Conservation (phyloP, 1,140 invertebrate genomes). For the Pseudomyrmex flavicornis region DNA sequence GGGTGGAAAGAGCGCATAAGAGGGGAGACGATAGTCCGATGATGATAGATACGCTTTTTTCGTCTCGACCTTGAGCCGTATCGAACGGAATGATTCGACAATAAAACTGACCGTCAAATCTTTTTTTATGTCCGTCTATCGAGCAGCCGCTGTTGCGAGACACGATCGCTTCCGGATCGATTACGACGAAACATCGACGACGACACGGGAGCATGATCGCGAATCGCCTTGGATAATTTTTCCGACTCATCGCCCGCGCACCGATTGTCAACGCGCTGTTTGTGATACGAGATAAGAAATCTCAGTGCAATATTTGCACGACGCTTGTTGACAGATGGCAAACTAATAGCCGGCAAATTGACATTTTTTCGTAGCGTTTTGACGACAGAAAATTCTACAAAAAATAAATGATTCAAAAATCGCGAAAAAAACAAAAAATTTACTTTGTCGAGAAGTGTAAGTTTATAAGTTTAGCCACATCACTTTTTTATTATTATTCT, state of each 20-base stretch:
- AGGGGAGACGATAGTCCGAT: conserved; percentile 60
- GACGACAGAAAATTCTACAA: conserved; percentile 31
- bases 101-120: conserved; percentile 36
- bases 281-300: conserved; percentile 71
- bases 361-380: conserved; percentile 19
- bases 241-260: conserved; percentile 59
- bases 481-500: too few relatives aligned
- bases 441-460: not conserved
- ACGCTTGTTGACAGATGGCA: conserved; percentile 64
- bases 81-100: conserved; percentile 50
- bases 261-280: conserved; percentile 66
- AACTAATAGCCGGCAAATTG: conserved; percentile 55
- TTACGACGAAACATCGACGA: not conserved
- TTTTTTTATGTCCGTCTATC: conserved; percentile 2
- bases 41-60: conserved; percentile 69
- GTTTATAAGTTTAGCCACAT: not conserved
- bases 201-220: not conserved
- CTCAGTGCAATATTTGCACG: conserved; percentile 68
- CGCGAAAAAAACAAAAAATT: not conserved
- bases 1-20: not conserved
- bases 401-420: not conserved
- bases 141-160: not conserved
- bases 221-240: conserved; percentile 69
- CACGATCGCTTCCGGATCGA: conserved; percentile 41
- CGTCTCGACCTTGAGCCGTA: conserved; percentile 36